Evolutionary conservation across 2,797 vertebrate genomes (phyloP), one percentile per base, ranked within the genome.

Genomic region (Acanthurus leucopareius): DNA sequence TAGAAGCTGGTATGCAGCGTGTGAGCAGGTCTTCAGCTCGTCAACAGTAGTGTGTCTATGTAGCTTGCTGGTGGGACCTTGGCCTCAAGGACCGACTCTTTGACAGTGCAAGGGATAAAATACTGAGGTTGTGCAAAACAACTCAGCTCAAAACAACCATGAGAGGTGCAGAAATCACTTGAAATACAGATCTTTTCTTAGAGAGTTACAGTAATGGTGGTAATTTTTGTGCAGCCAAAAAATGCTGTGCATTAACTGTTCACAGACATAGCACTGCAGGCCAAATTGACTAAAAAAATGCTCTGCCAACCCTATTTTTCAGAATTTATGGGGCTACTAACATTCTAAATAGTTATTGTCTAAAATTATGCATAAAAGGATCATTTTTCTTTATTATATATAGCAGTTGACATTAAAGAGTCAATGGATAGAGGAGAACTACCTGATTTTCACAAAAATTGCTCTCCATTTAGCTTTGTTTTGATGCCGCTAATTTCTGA

Each of bases 41-140:
- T 90, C 89, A 83, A 93, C 93, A 93, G 89, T 84, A 87, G 81
- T 56, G 81, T 74, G 79, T 91, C 88, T 90, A 79, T 89, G 88
- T 61, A 75, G 68, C n/a, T 3, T 62, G 32, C 64, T 20, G 56
- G 73, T 87, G 84, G 78, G 69, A 88, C 65, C 65, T 58, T 57
- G 78, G 70, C 73, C 77, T 82, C 67, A 77, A 82, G 78, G 75
- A 71, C 62, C 42, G 69, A 69, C 52, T 69, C 42, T 76, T 44
- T 84, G 63, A 84, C 76, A 79, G 75, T 53, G 17, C 40, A 15
- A 57, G 20, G 44, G 70, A 77, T 57, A 61, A 74, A 63, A 42
- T n/a, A 71, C 72, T 14, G 5, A 73, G 19, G 47, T 42, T 10
- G 45, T 73, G 61, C 76, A 66, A 88, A 91, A 88, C 84, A 86